A percentile compares a stretch with the other conserved stretches of the same genome.
Conservation (phyloP, 2,797 vertebrate genomes). For the Cynodonichthys magdalenae region DNA sequence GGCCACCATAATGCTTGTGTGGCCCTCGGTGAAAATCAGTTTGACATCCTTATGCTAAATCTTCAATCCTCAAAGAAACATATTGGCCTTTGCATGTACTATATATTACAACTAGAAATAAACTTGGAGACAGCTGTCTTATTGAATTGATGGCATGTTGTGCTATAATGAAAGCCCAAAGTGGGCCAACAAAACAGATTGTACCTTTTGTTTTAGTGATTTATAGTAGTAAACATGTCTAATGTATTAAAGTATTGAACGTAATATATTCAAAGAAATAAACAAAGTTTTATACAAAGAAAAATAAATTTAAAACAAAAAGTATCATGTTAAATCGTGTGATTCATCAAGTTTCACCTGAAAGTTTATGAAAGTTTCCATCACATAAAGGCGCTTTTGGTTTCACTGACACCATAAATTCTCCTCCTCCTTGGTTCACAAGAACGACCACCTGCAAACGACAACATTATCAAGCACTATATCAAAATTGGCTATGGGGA, state of each 20-base stretch:
- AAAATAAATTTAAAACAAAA: no score
- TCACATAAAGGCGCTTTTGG: conserved; percentile 85
- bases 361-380: conserved; percentile 88
- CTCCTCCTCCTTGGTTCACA: conserved; percentile 82
- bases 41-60: no score
- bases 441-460: conserved; percentile 83
- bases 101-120: no score
- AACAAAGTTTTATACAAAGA: no score
- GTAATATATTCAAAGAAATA: no score
- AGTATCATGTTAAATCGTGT: neutral
- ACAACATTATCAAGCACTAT: neutral
- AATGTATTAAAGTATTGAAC: no score
- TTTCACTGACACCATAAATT: conserved; percentile 83
- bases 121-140: no score
- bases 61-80: no score
- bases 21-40: no score
- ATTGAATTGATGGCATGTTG: neutral
- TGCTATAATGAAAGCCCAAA: neutral
- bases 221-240: neutral
- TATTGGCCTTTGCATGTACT: no score
- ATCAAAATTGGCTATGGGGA: neutral
- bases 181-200: neutral
- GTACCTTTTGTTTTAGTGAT: no score
- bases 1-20: no score
- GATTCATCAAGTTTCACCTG: conserved; percentile 78